Conservation (phyloP, 53 echinoderm and acorn worm genomes). For the Mesocentrotus franciscanus region DNA sequence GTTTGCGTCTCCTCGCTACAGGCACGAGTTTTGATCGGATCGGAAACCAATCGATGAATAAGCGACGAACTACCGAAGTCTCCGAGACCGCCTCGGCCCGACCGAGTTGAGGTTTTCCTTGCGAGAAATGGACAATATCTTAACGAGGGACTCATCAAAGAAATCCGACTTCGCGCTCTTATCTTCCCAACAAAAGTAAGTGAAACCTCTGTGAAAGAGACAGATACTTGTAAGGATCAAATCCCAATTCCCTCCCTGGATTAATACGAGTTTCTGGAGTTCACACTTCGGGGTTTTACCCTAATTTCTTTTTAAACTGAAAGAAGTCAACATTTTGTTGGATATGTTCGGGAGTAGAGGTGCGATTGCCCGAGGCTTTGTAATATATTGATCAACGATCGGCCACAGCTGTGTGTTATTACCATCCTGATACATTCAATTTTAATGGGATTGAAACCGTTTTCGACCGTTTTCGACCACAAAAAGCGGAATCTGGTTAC, state of each 20-base stretch:
- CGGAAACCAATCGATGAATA: constrained; percentile 45
- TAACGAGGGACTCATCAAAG: constrained; percentile 50
- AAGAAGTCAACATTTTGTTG: constrained; percentile 1
- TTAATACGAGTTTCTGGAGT: not conserved
- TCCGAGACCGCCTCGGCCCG: constrained; percentile 4
- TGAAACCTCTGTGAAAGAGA: constrained; percentile 51
- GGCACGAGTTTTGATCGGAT: constrained; percentile 16
- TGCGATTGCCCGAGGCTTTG: constrained; percentile 1
- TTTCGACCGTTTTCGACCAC: not conserved
- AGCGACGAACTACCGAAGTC: constrained; percentile 29
- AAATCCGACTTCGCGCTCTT: constrained; percentile 50
- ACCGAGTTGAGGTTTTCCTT: constrained; percentile 21
- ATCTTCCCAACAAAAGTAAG: constrained; percentile 23
- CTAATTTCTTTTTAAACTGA: not conserved
- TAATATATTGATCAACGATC: constrained; percentile 6
- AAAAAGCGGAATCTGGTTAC: not conserved
- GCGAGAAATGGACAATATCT: constrained; percentile 4
- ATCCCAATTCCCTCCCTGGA: constrained; percentile 35
- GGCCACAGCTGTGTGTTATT: constrained; percentile 13
- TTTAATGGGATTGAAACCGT: not conserved
- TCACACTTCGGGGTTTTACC: not conserved
- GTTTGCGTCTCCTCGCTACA: constrained; percentile 17
- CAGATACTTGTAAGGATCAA: constrained; percentile 38
- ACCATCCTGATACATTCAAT: not conserved
- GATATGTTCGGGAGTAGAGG: not conserved